Percentiles rank a stretch among this genome's conserved stretches.
Evolutionary conservation across 2,113 vertebrate species (phyloP).

Genomic region (Stegostoma tigrinum): DNA sequence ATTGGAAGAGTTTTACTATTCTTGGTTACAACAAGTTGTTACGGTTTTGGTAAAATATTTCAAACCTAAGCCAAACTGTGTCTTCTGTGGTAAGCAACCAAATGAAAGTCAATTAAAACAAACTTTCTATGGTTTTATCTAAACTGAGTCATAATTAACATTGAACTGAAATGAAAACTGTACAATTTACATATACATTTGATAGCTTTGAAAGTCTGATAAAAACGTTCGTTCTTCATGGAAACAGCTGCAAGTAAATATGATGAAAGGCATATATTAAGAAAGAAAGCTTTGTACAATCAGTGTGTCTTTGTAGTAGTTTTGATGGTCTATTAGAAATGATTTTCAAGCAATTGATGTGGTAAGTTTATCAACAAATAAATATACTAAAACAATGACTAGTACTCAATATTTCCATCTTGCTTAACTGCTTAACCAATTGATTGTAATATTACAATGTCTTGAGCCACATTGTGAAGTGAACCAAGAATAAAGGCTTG

Average conservation of each 20-base stretch:
- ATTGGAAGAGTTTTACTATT: background rate
- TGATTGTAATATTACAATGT: constrained; percentile 40
- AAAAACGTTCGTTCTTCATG: background rate
- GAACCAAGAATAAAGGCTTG: constrained; percentile 41
- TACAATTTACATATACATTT: background rate
- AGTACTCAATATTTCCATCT: background rate
- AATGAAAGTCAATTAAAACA: background rate
- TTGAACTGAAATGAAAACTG: background rate
- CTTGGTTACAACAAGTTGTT: background rate
- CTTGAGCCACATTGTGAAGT: constrained; percentile 50
- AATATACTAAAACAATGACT: background rate
- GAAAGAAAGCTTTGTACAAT: background rate
- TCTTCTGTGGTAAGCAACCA: background rate
- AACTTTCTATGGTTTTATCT: background rate
- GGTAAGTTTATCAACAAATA: background rate
- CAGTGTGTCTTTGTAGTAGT: background rate
- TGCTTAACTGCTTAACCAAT: background rate
- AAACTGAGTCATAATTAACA: background rate
- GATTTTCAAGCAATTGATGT: background rate
- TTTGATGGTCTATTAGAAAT: constrained; percentile 10
- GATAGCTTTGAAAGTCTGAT: background rate
- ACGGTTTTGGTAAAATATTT: background rate
- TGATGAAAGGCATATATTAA: background rate
- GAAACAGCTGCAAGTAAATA: background rate
- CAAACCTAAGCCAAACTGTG: background rate